Conservation (phyloP, 2,888 invertebrate species). For the Byasa hedistus region DNA sequence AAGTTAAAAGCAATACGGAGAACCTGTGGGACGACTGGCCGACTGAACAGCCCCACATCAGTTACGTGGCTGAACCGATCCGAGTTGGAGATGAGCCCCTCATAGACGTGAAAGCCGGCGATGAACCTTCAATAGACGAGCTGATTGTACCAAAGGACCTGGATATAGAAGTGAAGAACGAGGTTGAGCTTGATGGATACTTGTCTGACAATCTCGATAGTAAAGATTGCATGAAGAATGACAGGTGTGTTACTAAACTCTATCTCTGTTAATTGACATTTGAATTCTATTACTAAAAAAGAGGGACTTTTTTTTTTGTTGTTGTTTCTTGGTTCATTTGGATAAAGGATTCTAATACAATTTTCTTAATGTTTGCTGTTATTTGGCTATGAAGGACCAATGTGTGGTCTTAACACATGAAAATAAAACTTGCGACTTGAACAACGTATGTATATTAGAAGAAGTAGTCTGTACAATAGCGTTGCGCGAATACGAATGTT, state of each 20-base stretch:
- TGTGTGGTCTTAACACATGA: no score
- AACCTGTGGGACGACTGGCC: constrained; percentile 41
- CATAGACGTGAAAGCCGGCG: constrained; percentile 29
- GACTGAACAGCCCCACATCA: constrained; percentile 31
- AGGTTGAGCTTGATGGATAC: background rate
- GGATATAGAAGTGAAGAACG: constrained; percentile 33
- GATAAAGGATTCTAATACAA: no score
- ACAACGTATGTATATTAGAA: no score
- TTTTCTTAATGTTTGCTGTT: no score
- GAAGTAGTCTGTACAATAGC: no score
- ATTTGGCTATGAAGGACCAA: no score
- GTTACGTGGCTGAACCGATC: constrained; percentile 37
- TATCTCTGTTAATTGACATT: no score
- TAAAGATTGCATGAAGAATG: constrained; percentile 30
- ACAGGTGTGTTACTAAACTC: constrained; percentile 5
- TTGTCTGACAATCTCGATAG: background rate
- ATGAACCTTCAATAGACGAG: constrained; percentile 11
- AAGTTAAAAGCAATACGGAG: constrained; percentile 34
- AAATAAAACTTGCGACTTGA: no score
- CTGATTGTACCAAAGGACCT: constrained; percentile 30
- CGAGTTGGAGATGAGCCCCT: constrained; percentile 29
- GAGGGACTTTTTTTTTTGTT: no score
- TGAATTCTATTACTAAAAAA: no score
- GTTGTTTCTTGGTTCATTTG: no score
- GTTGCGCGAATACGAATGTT: no score